These are phyloP conservation scores for Platynereis dumerilii DNA, from an alignment of 2,888 invertebrate species.

Conservation along the genomic window DNA sequence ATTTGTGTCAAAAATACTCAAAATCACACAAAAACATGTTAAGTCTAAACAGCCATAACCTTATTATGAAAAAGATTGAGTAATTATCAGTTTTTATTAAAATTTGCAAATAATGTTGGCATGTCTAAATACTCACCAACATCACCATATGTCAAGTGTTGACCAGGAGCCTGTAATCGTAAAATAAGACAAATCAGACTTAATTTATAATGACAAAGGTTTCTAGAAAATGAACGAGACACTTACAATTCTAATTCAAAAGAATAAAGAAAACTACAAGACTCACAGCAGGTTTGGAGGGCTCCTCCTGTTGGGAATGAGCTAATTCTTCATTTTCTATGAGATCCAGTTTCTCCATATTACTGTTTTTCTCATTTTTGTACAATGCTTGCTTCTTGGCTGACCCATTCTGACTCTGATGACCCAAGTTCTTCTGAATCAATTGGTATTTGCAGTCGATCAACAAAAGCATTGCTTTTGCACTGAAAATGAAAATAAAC, in stretches of 20 bases:
- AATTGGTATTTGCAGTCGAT: constrained; percentile 64
- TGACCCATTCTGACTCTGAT: constrained; percentile 16
- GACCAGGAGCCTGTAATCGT: constrained; percentile 34
- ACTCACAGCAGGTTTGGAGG: constrained; percentile 23
- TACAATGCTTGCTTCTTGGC: background rate
- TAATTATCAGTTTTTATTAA: no score
- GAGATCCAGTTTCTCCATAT: constrained; percentile 18
- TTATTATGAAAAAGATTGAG: background rate
- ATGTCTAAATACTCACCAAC: constrained; percentile 61
- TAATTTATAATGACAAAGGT: background rate
- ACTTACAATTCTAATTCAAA: no score
- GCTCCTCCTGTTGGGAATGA: constrained; percentile 21
- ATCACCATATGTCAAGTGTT: constrained; percentile 62
- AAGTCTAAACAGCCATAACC: background rate
- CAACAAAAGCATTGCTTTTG: constrained; percentile 64
- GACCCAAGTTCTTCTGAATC: constrained; percentile 43
- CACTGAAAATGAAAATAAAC: constrained; percentile 44
- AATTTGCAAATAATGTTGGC: no score
- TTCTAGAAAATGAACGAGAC: background rate
- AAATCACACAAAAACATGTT: background rate
- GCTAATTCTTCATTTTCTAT: background rate
- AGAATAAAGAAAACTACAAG: no score
- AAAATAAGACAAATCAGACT: constrained; percentile 6
- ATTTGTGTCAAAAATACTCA: background rate
- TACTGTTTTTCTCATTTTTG: constrained; percentile 13